A percentile compares a stretch with the other conserved stretches of the same genome.
Conservation (phyloP, 2,888 invertebrate genomes). For the Phyllotreta striolata region DNA sequence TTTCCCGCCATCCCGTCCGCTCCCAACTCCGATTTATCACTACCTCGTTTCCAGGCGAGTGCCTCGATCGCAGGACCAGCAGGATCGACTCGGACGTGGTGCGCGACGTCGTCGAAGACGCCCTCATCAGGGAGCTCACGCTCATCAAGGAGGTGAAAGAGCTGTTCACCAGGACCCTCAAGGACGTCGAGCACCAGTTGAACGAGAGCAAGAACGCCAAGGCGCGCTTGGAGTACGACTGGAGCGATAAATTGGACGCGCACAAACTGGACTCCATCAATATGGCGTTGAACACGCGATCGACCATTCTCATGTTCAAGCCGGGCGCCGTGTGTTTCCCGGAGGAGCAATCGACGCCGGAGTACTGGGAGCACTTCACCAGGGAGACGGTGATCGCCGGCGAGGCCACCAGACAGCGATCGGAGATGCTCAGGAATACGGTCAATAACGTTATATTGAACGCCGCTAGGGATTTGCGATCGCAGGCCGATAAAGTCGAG, state of each 20-base stretch:
- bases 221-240: slow-evolving; percentile 83
- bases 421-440: slow-evolving; percentile 74
- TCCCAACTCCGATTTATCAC: background rate
- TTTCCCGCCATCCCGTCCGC: background rate
- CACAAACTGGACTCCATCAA: slow-evolving; percentile 71
- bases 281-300: slow-evolving; percentile 73
- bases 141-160: slow-evolving; percentile 74
- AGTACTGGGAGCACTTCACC: slow-evolving; percentile 87
- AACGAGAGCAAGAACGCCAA: slow-evolving; percentile 81
- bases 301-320: slow-evolving; percentile 76
- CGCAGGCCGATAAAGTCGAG: slow-evolving; percentile 85
- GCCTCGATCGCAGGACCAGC: slow-evolving; percentile 74
- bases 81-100: slow-evolving; percentile 78
- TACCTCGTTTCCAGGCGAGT: slow-evolving; percentile 67
- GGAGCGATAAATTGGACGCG: slow-evolving; percentile 82
- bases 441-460: slow-evolving; percentile 78
- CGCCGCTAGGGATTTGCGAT: slow-evolving; percentile 80
- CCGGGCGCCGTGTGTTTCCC: slow-evolving; percentile 83
- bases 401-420: slow-evolving; percentile 77
- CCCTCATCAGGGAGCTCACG: slow-evolving; percentile 77
- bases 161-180: slow-evolving; percentile 68
- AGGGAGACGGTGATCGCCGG: slow-evolving; percentile 78
- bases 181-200: slow-evolving; percentile 75
- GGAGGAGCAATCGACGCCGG: slow-evolving; percentile 82
- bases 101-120: slow-evolving; percentile 78